Conservation (phyloP, 2,888 invertebrate species). For the Melinaea menophilus region DNA sequence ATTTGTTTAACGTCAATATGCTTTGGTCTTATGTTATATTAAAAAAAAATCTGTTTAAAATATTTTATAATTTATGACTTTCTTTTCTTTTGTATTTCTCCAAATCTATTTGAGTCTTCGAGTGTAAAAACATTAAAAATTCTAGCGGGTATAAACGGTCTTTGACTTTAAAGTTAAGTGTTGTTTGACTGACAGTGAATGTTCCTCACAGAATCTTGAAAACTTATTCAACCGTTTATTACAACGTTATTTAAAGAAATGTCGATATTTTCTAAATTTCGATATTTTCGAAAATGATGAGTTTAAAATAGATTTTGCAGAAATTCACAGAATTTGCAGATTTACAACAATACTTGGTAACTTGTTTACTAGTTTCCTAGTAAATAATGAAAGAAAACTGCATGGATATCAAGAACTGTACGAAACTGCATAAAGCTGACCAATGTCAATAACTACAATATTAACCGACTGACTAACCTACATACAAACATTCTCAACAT, state of each 20-base stretch:
- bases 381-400: too few relatives aligned
- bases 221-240: constrained; percentile 32
- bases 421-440: too few relatives aligned
- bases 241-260: too few relatives aligned
- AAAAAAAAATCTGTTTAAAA: constrained; percentile 11
- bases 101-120: constrained; percentile 40
- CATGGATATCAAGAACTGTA: too few relatives aligned
- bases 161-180: constrained; percentile 67
- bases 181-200: constrained; percentile 65
- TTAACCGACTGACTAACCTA: background rate
- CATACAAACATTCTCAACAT: background rate
- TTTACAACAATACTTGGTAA: too few relatives aligned
- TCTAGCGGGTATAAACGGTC: too few relatives aligned
- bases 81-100: constrained; percentile 9
- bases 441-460: too few relatives aligned
- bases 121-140: constrained; percentile 60
- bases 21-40: background rate
- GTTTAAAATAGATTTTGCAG: background rate
- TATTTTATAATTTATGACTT: too few relatives aligned
- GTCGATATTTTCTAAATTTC: background rate
- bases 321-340: background rate
- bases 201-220: constrained; percentile 59
- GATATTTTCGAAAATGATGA: background rate
- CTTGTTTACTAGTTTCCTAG: too few relatives aligned
- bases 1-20: too few relatives aligned